phyloP scores from a whole-genome alignment of 2,888 invertebrate genomes.

The Azorinus chamasolen region DNA sequence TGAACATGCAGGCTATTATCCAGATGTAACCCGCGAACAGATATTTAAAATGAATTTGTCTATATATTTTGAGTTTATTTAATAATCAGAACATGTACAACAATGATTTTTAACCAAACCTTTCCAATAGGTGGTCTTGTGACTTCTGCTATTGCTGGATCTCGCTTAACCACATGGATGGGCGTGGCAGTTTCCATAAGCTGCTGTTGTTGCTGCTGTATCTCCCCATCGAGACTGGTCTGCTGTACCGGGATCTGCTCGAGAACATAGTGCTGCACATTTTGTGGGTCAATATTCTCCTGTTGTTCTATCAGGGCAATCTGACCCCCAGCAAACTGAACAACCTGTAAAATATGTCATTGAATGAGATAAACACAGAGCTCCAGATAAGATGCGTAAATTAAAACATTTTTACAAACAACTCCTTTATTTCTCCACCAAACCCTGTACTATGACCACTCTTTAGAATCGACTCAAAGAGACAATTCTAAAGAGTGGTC shows the following conservation, averaged over 20 bases:
- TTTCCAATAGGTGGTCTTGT: slow-evolving; percentile 81
- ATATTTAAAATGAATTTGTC: no score
- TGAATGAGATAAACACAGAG: no score
- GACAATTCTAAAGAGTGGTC: no score
- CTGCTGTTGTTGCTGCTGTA: slow-evolving; percentile 57
- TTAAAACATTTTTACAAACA: no score
- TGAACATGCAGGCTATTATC: no score
- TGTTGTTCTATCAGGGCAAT: slow-evolving; percentile 71
- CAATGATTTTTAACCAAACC: slow-evolving; percentile 68
- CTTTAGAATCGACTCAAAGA: no score
- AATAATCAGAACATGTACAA: no score
- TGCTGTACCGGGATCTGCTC: slow-evolving; percentile 63
- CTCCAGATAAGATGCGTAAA: no score
- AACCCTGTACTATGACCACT: no score
- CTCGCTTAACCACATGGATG: slow-evolving; percentile 19
- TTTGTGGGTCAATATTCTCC: slow-evolving; percentile 72
- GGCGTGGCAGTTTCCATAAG: slow-evolving; percentile 51
- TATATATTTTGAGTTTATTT: no score
- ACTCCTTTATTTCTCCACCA: no score
- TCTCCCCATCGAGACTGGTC: slow-evolving; percentile 45
- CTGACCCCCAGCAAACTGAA: slow-evolving; percentile 66
- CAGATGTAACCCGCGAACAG: no score
- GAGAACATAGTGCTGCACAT: slow-evolving; percentile 66
- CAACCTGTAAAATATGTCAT: slow-evolving; percentile 46
- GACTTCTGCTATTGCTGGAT: slow-evolving; percentile 35